Evolutionary conservation across 64 coral and sea anemone species (phyloP).

Genomic region (Actinia tenebrosa): DNA sequence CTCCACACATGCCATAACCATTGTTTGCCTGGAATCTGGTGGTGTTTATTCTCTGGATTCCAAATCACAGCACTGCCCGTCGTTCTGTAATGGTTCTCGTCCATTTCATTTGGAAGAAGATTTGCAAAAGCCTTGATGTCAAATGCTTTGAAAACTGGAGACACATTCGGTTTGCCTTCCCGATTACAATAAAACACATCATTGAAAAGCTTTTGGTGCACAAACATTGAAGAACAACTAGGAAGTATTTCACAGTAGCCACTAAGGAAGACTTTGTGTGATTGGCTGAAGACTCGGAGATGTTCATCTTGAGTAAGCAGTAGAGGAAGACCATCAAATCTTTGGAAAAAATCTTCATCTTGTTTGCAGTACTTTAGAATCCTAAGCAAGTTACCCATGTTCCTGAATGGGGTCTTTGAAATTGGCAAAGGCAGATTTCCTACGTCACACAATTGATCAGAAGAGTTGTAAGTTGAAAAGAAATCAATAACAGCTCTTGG

Average conservation of each 20-base stretch:
- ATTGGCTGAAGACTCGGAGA: conserved; percentile 30
- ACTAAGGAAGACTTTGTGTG: conserved; percentile 36
- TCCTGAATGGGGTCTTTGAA: conserved; percentile 23
- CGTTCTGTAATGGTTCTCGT: not conserved
- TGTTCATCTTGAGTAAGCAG: conserved; percentile 69
- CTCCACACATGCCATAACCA: not conserved
- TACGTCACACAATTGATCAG: not conserved
- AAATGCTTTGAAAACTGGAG: not conserved
- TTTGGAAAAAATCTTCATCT: conserved; percentile 16
- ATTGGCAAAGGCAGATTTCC: conserved; percentile 6
- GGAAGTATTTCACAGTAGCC: conserved; percentile 35
- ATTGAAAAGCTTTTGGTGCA: conserved; percentile 20
- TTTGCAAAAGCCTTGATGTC: conserved; percentile 4
- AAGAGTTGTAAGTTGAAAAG: not conserved
- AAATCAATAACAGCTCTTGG: conserved; percentile 32
- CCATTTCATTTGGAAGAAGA: not conserved
- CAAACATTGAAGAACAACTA: conserved; percentile 52
- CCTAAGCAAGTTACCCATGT: not conserved
- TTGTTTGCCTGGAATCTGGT: not conserved
- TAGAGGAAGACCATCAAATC: conserved; percentile 36
- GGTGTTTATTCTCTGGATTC: not conserved
- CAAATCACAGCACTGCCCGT: not conserved
- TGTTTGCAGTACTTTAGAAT: conserved; percentile 43
- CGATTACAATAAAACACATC: no score
- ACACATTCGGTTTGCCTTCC: not conserved